A percentile compares a stretch with the other conserved stretches of the same genome.
These are phyloP conservation scores for Nesometra sesokonis DNA, from an alignment of 35 echinoderm and acorn worm genomes.

Conservation along the genomic window DNA sequence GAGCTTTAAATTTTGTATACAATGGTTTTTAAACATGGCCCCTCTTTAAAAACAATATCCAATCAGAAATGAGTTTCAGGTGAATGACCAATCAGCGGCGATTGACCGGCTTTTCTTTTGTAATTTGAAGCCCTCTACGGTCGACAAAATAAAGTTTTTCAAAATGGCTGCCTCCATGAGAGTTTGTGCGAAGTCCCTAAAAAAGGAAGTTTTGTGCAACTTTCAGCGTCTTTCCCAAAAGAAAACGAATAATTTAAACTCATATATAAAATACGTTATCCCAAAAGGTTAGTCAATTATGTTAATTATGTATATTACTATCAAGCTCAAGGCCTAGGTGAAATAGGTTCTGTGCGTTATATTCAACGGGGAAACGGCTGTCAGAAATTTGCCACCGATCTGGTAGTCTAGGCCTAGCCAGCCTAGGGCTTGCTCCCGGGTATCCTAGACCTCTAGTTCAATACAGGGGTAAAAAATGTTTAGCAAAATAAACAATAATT, in stretches of 20 bases:
- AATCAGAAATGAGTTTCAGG: constrained; percentile 24
- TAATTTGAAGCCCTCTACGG: constrained; percentile 4
- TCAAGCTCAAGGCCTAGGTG: background rate
- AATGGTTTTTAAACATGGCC: constrained; percentile 76
- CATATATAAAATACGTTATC: background rate
- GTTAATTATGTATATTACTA: too few relatives aligned
- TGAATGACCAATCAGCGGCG: constrained; percentile 1
- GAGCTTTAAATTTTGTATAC: background rate
- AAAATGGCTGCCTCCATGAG: constrained; percentile 74
- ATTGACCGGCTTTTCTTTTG: too few relatives aligned
- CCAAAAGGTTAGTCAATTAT: background rate
- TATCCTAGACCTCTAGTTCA: too few relatives aligned
- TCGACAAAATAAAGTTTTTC: constrained; percentile 5
- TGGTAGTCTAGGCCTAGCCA: too few relatives aligned
- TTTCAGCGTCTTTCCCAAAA: background rate
- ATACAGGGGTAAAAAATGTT: too few relatives aligned
- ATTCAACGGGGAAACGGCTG: background rate
- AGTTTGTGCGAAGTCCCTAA: background rate
- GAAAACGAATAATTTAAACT: background rate
- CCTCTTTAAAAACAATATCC: constrained; percentile 1
- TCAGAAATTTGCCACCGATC: too few relatives aligned
- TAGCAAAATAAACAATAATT: too few relatives aligned
- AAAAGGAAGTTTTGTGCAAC: background rate
- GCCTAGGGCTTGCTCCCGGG: too few relatives aligned
- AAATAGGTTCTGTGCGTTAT: background rate